Percentiles rank a stretch among this genome's conserved stretches.
These are phyloP conservation scores for Bilobella aurantiaca DNA, from an alignment of 1,140 invertebrate genomes.

Conservation along the genomic window DNA sequence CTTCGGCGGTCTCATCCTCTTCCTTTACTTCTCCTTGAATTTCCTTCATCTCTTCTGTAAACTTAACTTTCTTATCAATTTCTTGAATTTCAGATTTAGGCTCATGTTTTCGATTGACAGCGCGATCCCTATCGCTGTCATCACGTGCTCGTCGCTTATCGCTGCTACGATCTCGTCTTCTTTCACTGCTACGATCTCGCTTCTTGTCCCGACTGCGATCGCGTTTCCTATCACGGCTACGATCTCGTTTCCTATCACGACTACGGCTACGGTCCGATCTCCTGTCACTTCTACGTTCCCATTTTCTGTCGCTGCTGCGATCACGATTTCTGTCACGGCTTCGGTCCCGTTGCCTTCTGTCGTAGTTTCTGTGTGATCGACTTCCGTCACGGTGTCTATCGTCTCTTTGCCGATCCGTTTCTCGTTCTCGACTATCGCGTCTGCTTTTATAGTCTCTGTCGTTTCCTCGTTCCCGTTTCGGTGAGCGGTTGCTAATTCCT, in stretches of 20 bases:
- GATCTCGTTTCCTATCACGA: neutral
- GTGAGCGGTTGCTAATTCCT: too few species aligned
- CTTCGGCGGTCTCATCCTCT: conserved; percentile 24
- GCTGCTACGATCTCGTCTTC: conserved; percentile 33
- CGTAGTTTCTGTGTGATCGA: neutral
- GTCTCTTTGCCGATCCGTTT: neutral
- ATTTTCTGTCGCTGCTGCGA: neutral
- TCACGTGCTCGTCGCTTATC: conserved; percentile 32
- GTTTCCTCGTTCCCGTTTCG: neutral
- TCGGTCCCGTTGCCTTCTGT: neutral
- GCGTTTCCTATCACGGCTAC: conserved; percentile 1
- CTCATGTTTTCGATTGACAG: too few species aligned
- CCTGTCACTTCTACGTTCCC: conserved; percentile 8
- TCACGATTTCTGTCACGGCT: neutral
- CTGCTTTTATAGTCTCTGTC: neutral
- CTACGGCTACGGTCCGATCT: conserved; percentile 2
- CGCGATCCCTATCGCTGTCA: conserved; percentile 21
- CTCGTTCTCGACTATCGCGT: neutral
- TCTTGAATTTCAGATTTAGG: conserved; percentile 10
- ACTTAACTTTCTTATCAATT: conserved; percentile 31
- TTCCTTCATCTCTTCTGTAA: conserved; percentile 8
- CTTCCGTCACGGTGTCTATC: neutral
- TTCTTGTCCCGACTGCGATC: conserved; percentile 33
- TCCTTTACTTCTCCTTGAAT: conserved; percentile 13
- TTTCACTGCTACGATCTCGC: conserved; percentile 34